Evolutionary conservation across 2,797 vertebrate genomes (phyloP).

Genomic region (Tarsius wallacei): DNA sequence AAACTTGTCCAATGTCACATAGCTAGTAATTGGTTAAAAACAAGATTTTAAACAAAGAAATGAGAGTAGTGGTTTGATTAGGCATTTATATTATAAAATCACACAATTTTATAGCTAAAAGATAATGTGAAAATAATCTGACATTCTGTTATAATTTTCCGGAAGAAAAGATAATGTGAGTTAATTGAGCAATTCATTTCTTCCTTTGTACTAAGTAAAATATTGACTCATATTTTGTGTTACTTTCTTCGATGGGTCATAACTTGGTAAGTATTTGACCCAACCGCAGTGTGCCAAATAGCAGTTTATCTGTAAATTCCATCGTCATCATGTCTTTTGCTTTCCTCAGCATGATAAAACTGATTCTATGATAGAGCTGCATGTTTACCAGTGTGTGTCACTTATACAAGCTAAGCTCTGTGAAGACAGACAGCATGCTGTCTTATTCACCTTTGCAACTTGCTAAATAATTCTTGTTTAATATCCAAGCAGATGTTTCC

Average conservation of each 20-base stretch:
- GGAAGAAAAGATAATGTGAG: not conserved
- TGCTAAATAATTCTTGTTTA: slow-evolving; percentile 53
- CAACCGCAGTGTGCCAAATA: not conserved
- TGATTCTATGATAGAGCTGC: not conserved
- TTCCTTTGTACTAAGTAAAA: not conserved
- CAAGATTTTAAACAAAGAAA: slow-evolving; percentile 23
- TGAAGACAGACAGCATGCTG: not conserved
- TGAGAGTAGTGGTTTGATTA: not conserved
- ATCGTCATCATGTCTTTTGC: fast-evolving
- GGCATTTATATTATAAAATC: not conserved
- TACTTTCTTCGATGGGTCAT: not conserved
- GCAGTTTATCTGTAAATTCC: not conserved
- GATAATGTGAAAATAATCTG: slow-evolving; percentile 36
- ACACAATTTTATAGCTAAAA: not conserved
- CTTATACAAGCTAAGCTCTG: not conserved
- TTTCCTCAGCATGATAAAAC: not conserved
- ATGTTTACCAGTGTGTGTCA: not conserved
- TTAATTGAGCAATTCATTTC: not conserved
- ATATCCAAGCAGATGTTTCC: slow-evolving; percentile 15
- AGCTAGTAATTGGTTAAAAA: not conserved
- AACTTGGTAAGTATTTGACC: not conserved
- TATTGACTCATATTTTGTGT: not conserved
- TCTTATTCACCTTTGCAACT: not conserved
- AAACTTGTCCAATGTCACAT: not conserved
- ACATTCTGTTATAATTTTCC: slow-evolving; percentile 5